A percentile compares a stretch with the other conserved stretches of the same genome.
Evolutionary conservation across 2,797 vertebrate species (phyloP).

Genomic region (Huso huso): DNA sequence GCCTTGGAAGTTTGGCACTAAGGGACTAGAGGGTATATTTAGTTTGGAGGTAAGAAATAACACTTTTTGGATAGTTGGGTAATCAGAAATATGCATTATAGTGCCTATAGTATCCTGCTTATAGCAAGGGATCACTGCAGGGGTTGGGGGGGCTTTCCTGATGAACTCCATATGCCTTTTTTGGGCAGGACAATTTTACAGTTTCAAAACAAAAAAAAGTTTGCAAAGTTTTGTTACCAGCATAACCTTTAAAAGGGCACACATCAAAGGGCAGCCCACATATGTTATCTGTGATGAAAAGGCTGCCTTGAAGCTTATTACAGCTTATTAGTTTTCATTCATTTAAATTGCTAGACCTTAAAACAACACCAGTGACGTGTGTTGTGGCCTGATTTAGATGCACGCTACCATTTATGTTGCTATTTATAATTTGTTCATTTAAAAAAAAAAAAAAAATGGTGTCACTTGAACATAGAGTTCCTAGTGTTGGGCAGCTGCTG

Average conservation of each 20-base stretch:
- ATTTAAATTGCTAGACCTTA: conserved; percentile 36
- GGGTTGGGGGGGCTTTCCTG: conserved; percentile 1
- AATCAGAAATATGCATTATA: no score
- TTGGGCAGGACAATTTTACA: neutral
- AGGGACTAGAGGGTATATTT: no score
- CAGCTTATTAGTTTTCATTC: conserved; percentile 36
- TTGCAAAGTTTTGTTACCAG: conserved; percentile 6
- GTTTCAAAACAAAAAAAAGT: conserved; percentile 17
- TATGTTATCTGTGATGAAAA: conserved; percentile 30
- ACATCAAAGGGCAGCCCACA: conserved; percentile 25
- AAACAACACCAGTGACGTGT: conserved; percentile 52
- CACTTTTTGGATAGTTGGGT: conserved; percentile 13
- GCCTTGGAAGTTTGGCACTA: no score
- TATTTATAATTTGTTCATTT: conserved; percentile 13
- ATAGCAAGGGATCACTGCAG: no score
- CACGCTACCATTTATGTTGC: conserved; percentile 19
- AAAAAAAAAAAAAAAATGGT: no score
- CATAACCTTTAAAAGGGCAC: conserved; percentile 12
- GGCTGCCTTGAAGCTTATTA: conserved; percentile 10
- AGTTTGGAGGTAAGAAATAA: conserved; percentile 50
- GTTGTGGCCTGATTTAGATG: conserved; percentile 52
- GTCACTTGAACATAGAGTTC: no score
- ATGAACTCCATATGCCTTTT: conserved; percentile 5
- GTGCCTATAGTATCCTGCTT: no score
- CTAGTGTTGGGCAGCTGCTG: no score